Evolutionary conservation across 2,113 vertebrate genomes (phyloP).

Genomic region (Urocynchramus pylzowi): DNA sequence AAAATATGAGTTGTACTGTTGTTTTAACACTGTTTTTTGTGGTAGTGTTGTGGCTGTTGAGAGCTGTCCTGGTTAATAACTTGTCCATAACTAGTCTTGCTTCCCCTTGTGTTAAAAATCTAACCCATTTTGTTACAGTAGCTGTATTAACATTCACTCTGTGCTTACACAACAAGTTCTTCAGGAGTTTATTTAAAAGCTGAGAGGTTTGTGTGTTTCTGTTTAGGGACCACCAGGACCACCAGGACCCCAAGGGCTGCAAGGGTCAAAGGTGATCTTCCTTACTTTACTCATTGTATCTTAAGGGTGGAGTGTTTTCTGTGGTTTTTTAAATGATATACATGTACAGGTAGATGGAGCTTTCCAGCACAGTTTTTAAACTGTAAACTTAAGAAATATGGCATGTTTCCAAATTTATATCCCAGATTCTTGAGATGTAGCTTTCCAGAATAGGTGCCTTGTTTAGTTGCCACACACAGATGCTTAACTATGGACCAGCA

Average conservation of each 20-base stretch:
- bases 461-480: not conserved
- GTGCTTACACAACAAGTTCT: not conserved
- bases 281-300: not conserved
- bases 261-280: slow-evolving; percentile 85
- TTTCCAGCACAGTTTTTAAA: not conserved
- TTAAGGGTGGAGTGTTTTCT: not conserved
- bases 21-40: not conserved
- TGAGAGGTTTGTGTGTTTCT: slow-evolving; percentile 45
- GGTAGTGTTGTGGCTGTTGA: not conserved
- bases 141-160: not conserved
- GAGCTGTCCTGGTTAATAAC: not conserved
- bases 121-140: not conserved
- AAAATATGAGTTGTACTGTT: not conserved
- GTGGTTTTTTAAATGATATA: fast-evolving
- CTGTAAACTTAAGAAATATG: not conserved
- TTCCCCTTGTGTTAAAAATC: not conserved
- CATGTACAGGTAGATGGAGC: not conserved
- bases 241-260: slow-evolving; percentile 82
- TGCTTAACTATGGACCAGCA: not conserved
- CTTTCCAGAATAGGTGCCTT: not conserved
- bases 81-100: not conserved
- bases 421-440: not conserved
- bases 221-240: slow-evolving; percentile 89
- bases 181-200: not conserved
- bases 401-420: not conserved